Percentiles rank a stretch among this genome's conserved stretches.
Evolutionary conservation across 2,113 vertebrate genomes (phyloP).

Genomic region (Hippocampus guttulatus): DNA sequence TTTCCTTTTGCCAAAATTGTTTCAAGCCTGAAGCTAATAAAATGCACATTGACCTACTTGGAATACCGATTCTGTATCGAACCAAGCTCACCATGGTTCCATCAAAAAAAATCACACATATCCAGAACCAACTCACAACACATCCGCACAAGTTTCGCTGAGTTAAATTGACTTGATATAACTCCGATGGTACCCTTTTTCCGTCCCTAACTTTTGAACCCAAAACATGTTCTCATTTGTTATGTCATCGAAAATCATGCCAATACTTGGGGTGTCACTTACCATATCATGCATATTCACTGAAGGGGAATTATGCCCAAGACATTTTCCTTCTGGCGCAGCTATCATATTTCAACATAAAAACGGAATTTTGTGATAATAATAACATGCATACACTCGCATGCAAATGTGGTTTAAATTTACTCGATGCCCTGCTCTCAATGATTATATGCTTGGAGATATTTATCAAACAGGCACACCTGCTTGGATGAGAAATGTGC

Average conservation of each 20-base stretch:
- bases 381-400: not conserved
- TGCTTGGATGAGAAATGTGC: not conserved
- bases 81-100: not conserved
- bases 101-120: too few species aligned
- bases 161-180: too few species aligned
- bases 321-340: not conserved
- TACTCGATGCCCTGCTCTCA: not conserved
- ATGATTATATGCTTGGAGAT: not conserved
- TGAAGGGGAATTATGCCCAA: not conserved
- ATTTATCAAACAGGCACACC: slow-evolving; percentile 8
- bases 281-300: not conserved
- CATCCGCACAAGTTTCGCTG: too few species aligned
- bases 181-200: too few species aligned
- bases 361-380: not conserved
- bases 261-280: not conserved
- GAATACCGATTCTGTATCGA: not conserved
- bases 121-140: too few species aligned
- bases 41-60: not conserved
- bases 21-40: not conserved
- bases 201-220: too few species aligned
- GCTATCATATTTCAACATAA: not conserved
- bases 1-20: not conserved
- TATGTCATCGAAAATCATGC: not conserved
- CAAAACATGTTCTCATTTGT: not conserved
- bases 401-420: not conserved